Conservation (phyloP, 2,113 vertebrate genomes). For the Cebus imitator region DNA sequence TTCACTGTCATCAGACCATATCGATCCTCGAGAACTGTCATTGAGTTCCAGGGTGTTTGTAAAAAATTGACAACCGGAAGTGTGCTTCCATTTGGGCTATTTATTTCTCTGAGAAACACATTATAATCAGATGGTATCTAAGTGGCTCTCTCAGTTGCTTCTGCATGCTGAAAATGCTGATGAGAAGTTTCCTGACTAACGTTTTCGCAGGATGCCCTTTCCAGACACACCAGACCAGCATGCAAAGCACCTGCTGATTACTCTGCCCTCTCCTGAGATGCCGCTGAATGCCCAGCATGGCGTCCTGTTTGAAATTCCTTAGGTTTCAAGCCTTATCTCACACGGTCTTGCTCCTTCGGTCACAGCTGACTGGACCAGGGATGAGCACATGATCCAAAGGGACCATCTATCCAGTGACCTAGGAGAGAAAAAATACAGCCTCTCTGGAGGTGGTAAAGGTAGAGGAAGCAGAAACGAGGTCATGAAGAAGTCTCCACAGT, state of each 20-base stretch:
- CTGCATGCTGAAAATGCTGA: neutral
- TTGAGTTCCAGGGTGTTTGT: conserved; percentile 4
- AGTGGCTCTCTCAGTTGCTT: neutral
- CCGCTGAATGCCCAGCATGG: neutral
- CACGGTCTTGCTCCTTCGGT: neutral
- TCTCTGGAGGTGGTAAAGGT: neutral
- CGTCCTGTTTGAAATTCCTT: neutral
- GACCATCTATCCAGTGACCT: neutral
- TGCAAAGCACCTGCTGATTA: neutral
- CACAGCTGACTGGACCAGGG: neutral
- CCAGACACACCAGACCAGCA: neutral
- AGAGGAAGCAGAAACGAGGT: neutral
- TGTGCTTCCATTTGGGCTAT: neutral
- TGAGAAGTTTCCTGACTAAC: neutral
- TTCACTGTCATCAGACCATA: conserved; percentile 58
- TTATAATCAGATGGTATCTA: neutral
- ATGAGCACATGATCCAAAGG: neutral
- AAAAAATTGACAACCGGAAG: conserved; percentile 47
- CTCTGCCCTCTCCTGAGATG: neutral
- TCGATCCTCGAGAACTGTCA: conserved; percentile 44
- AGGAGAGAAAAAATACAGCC: neutral
- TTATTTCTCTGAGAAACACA: conserved; percentile 37
- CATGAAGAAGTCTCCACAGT: neutral
- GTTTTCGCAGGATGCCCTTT: neutral
- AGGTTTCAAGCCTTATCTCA: neutral